phyloP scores from a whole-genome alignment of 2,888 invertebrate species.

The Dryocosmus kuriphilus region DNA sequence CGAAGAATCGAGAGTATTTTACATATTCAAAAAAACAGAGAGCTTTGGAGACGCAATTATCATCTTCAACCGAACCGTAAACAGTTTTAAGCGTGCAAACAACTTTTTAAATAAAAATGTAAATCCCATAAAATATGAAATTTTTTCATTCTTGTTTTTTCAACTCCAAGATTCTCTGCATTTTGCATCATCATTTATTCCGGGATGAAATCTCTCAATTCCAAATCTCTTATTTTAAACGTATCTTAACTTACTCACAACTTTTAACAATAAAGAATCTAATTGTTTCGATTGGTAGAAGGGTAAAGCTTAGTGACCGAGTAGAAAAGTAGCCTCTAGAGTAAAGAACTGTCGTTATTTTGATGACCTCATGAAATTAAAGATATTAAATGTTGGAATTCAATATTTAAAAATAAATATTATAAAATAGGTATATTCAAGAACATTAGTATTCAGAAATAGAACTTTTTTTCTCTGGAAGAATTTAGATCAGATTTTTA shows the following conservation, averaged over 20 bases:
- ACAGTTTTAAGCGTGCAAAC: constrained; percentile 3
- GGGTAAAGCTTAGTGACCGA: background rate
- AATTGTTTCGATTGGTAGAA: background rate
- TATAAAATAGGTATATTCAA: background rate
- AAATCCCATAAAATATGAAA: background rate
- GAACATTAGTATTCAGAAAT: background rate
- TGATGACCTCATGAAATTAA: background rate
- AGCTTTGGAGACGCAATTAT: background rate
- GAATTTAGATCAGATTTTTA: too few relatives aligned
- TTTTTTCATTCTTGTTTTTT: background rate
- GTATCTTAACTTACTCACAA: background rate
- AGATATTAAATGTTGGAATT: background rate
- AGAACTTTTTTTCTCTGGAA: too few relatives aligned
- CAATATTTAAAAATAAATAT: background rate
- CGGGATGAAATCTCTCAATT: background rate
- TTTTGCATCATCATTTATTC: background rate
- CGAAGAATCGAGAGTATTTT: constrained; percentile 22
- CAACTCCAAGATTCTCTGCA: background rate
- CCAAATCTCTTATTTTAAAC: background rate
- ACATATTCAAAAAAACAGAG: background rate
- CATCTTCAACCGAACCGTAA: background rate
- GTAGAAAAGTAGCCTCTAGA: constrained; percentile 1
- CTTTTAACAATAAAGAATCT: background rate
- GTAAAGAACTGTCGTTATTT: background rate
- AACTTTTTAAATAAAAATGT: background rate